Base-by-base conservation (phyloP, 2,797 vertebrate genomes). In the Amblyopsis hoosieri region DNA sequence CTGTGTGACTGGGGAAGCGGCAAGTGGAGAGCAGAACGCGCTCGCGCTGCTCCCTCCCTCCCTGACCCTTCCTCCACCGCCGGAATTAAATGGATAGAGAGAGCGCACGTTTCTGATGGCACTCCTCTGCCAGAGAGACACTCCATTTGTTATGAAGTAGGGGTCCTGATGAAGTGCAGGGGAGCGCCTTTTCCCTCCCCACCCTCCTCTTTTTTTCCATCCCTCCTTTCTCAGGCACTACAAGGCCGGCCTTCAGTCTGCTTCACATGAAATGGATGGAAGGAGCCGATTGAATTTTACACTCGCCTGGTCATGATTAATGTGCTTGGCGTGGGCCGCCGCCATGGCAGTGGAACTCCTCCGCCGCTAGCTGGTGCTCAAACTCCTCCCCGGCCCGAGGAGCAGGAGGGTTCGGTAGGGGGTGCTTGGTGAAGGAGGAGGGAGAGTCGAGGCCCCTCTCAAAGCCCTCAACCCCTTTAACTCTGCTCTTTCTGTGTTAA, bases 271-370 rank as follows among this genome's bases (percentile, higher is more conserved):
- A 96, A 96, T 95, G 95, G 95, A 96, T 96, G 94, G 94, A 96
- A 95, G 94, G 94, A 95, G 94, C 94, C 94, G 94, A 96, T 95
- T 96, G 95, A 95, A 96, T 97, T 97, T 96, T 96, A 96, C 95
- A 97, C 94, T 94, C 92, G 91, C 69, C 92, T 95, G 94, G 90
- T 92, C 91, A 91, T 96, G 95, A 96, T 97, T 96, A 96, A 96
- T 97, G 94, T 85, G 88, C 69, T 67, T 60, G 89, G 85, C 82
- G 86, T 70, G 77, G 64, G 42, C 69, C 45, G 55, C 60, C 83
- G 80, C 37, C 23, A 29, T 29, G 29, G 83, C 55, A 33, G 88
- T 85, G 71, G 63, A 79, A 71, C 72, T 55, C 66, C 61, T 15
- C 69, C 33, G 13, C 87, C 89, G 71, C 89, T 90, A 91, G 89